phyloP scores from a whole-genome alignment of 2,797 vertebrate species.

The Pagetopsis macropterus region DNA sequence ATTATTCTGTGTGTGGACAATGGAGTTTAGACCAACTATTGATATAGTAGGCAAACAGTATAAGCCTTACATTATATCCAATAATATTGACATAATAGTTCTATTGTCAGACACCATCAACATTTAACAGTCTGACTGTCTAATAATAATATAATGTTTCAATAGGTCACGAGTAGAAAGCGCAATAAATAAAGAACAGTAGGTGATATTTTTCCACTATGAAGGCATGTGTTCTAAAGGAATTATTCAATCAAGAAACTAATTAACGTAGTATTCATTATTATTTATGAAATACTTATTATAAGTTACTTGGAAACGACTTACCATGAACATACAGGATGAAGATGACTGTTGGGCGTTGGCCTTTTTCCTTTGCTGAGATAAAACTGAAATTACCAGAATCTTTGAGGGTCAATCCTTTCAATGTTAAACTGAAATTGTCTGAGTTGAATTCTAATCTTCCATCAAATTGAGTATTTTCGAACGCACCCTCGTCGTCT shows the following conservation, averaged over 20 bases:
- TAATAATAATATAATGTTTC: too few relatives aligned
- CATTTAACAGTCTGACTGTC: background rate
- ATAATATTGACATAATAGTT: background rate
- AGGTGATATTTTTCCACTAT: too few relatives aligned
- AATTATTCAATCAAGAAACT: background rate
- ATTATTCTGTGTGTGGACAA: too few relatives aligned
- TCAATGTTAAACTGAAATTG: slow-evolving; percentile 55
- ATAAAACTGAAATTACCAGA: slow-evolving; percentile 28
- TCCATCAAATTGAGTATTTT: accelerated
- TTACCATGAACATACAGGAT: slow-evolving; percentile 59
- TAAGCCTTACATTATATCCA: background rate
- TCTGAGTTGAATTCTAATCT: background rate
- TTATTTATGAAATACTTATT: background rate
- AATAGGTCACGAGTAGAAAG: too few relatives aligned
- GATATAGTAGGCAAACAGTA: too few relatives aligned
- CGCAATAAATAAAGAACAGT: too few relatives aligned
- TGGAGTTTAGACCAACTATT: background rate
- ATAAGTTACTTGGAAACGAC: background rate
- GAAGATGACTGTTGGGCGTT: accelerated
- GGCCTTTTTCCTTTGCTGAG: accelerated
- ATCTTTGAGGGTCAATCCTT: slow-evolving; percentile 37
- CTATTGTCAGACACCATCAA: background rate
- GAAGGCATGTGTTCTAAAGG: background rate
- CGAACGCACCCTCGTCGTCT: accelerated
- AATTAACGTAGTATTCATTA: background rate